These are phyloP conservation scores for Trididemnum miniatum DNA, from an alignment of 23 tunicate species.

Conservation along the genomic window DNA sequence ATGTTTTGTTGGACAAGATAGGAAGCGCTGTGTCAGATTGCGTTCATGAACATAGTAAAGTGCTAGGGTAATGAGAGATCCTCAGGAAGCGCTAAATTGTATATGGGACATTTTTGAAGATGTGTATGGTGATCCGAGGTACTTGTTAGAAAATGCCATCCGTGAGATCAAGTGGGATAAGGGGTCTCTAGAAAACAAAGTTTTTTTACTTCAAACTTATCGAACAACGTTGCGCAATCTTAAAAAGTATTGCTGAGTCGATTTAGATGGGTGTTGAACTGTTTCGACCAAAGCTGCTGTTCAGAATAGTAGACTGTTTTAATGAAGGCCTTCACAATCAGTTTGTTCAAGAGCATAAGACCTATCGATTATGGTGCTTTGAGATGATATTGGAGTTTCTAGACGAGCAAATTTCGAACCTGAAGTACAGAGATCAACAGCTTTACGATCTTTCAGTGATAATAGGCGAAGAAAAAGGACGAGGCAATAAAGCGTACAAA, in stretches of 20 bases:
- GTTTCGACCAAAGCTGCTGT: not conserved
- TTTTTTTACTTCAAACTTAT: not conserved
- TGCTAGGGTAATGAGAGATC: not conserved
- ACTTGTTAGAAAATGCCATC: not conserved
- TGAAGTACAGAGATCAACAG: not conserved
- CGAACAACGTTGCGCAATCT: not conserved
- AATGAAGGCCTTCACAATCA: not conserved
- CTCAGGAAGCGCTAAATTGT: not conserved
- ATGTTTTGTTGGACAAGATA: not conserved
- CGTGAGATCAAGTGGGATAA: not conserved
- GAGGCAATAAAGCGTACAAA: too few relatives aligned
- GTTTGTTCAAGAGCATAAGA: not conserved
- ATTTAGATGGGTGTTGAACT: not conserved
- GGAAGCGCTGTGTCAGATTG: not conserved
- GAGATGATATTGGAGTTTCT: not conserved
- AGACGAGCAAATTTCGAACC: slow-evolving; percentile 5
- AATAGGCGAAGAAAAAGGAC: not conserved
- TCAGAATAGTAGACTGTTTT: not conserved
- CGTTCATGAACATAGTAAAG: not conserved
- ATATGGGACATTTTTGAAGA: slow-evolving; percentile 8
- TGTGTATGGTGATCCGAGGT: not conserved
- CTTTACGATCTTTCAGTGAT: not conserved
- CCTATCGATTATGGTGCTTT: not conserved
- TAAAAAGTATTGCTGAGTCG: not conserved
- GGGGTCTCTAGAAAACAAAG: not conserved